Conservation (phyloP, 1,140 invertebrate species). For the Penaeus chinensis region DNA sequence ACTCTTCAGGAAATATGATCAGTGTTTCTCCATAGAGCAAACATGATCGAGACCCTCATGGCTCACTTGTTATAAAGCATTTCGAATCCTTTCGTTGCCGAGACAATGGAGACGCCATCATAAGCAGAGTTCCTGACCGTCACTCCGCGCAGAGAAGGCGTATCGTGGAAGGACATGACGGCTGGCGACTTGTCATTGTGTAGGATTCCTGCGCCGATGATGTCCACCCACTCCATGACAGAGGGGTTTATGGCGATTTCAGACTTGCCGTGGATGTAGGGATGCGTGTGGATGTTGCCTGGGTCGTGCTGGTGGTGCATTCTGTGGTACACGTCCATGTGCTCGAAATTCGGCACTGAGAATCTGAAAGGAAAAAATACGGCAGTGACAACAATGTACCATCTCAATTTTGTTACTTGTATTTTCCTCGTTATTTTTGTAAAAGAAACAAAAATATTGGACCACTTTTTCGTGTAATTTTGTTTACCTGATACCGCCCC, state of each 20-base stretch:
- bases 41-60: neutral
- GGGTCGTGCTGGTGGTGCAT: conserved; percentile 75
- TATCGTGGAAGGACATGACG: conserved; percentile 87
- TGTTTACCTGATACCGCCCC: conserved; percentile 87
- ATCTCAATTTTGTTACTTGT: neutral
- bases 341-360: conserved; percentile 88
- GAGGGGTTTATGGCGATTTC: conserved; percentile 73
- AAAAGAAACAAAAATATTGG: too few relatives aligned
- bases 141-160: conserved; percentile 84
- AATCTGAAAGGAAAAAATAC: conserved; percentile 71
- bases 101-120: conserved; percentile 92
- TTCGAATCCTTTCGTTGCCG: conserved; percentile 83
- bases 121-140: conserved; percentile 86
- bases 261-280: conserved; percentile 36
- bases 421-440: neutral
- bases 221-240: conserved; percentile 83
- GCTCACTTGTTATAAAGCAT: conserved; percentile 70
- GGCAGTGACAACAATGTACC: neutral
- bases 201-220: conserved; percentile 94
- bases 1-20: neutral
- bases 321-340: conserved; percentile 82
- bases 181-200: conserved; percentile 96
- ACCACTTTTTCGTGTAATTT: neutral
- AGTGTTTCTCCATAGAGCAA: too few relatives aligned
- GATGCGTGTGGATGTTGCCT: conserved; percentile 50